Evolutionary conservation across 2,888 invertebrate species (phyloP).

Genomic region (Apotomis turbidana): DNA sequence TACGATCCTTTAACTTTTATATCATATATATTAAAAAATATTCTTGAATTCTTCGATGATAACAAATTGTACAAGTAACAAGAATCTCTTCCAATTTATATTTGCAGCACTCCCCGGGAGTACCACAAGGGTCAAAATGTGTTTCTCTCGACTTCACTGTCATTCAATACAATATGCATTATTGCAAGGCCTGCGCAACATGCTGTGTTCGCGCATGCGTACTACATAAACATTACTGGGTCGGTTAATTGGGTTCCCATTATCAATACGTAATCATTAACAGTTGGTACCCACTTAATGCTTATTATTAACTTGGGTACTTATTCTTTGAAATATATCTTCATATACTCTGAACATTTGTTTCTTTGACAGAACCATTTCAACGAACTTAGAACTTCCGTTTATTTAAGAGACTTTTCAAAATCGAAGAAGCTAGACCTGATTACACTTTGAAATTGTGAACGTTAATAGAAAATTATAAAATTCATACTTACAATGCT

Average conservation of each 20-base stretch:
- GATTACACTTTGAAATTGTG: too few species aligned
- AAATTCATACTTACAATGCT: too few species aligned
- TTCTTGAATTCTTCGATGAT: too few species aligned
- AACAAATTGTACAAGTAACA: background rate
- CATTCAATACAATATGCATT: conserved; percentile 50
- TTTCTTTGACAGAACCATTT: background rate
- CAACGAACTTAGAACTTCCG: too few species aligned
- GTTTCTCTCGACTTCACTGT: conserved; percentile 26
- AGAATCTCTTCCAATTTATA: background rate
- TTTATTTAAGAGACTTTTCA: too few species aligned
- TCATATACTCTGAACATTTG: background rate
- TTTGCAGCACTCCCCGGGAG: background rate
- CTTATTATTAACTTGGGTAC: background rate
- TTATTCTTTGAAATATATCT: background rate
- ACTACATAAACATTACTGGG: conserved; percentile 50
- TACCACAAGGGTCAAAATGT: conserved; percentile 23
- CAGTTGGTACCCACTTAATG: conserved; percentile 16
- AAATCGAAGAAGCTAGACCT: too few species aligned
- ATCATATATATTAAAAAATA: too few species aligned
- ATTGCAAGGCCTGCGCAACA: conserved; percentile 69
- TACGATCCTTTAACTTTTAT: too few species aligned
- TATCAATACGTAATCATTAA: conserved; percentile 31
- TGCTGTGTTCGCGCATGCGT: conserved; percentile 67
- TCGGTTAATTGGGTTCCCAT: conserved; percentile 34
- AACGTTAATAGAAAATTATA: too few species aligned